These are phyloP conservation scores for Ormyrus labotus DNA, from an alignment of 2,888 invertebrate genomes.

Conservation along the genomic window DNA sequence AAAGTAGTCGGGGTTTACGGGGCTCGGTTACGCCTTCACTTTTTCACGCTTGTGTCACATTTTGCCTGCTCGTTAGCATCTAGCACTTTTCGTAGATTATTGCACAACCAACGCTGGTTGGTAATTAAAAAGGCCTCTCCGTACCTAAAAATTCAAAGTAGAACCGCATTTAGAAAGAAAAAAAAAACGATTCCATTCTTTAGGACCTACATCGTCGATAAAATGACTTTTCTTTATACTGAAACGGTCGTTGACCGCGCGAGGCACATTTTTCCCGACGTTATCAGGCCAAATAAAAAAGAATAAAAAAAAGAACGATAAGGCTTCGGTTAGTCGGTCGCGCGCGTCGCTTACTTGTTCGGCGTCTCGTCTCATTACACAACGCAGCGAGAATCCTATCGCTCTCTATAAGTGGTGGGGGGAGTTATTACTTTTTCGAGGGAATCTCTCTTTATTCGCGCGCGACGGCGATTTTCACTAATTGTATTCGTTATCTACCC, in stretches of 20 bases:
- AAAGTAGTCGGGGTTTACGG: too few relatives aligned
- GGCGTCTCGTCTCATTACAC: neutral
- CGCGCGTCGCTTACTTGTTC: neutral
- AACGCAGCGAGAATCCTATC: neutral
- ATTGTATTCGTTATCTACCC: constrained; percentile 6
- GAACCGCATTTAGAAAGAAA: neutral
- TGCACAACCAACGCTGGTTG: neutral
- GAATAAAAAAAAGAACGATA: neutral
- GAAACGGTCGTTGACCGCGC: constrained; percentile 27
- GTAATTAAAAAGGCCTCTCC: neutral
- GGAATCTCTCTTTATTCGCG: too few relatives aligned
- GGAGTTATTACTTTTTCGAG: too few relatives aligned
- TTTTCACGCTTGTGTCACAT: too few relatives aligned
- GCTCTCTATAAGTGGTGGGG: too few relatives aligned
- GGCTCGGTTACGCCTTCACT: too few relatives aligned
- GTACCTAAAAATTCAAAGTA: neutral
- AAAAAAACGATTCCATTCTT: neutral
- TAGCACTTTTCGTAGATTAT: too few relatives aligned
- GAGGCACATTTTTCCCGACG: neutral
- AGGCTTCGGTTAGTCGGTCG: constrained; percentile 36
- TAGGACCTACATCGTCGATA: neutral
- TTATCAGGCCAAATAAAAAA: neutral
- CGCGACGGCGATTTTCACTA: constrained; percentile 1
- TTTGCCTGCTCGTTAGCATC: too few relatives aligned
- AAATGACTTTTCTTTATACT: neutral